Percentiles rank a stretch among this genome's conserved stretches.
Conservation (phyloP, 1,140 invertebrate genomes). For the Zaprionus camerounensis region DNA sequence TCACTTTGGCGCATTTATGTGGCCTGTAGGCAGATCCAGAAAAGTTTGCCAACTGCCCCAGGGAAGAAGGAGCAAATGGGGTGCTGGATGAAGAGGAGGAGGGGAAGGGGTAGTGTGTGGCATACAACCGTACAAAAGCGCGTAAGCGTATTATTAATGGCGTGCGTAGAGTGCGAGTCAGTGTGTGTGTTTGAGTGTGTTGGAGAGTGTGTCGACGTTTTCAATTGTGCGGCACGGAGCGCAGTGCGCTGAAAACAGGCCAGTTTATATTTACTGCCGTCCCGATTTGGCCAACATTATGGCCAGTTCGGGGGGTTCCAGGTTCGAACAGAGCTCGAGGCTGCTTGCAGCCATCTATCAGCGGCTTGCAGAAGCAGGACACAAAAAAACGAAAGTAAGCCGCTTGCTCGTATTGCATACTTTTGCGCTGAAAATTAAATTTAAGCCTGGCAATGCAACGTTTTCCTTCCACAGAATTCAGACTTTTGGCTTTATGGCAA, state of each 20-base stretch:
- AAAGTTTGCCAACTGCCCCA: neutral
- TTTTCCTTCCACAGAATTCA: too few relatives aligned
- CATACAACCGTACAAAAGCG: constrained; percentile 58
- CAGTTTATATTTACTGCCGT: constrained; percentile 56
- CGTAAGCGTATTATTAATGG: constrained; percentile 75
- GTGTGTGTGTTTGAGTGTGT: constrained; percentile 4
- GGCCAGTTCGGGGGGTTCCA: constrained; percentile 17
- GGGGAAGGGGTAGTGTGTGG: constrained; percentile 6
- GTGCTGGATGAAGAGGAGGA: neutral
- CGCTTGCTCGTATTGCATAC: neutral
- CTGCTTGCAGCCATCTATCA: neutral
- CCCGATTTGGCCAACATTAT: constrained; percentile 52
- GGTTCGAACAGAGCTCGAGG: neutral
- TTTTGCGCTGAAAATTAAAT: constrained; percentile 3
- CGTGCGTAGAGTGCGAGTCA: constrained; percentile 18
- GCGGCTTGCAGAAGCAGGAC: neutral
- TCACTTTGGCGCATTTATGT: constrained; percentile 43
- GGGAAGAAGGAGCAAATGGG: neutral
- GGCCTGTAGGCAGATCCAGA: constrained; percentile 13
- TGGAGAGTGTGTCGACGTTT: constrained; percentile 38
- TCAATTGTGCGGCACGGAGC: constrained; percentile 50
- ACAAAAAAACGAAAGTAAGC: neutral
- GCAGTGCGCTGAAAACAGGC: constrained; percentile 14
- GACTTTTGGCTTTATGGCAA: neutral
- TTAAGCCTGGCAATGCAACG: neutral